Evolutionary conservation across 2,113 vertebrate genomes (phyloP).

Genomic region (Romanogobio albipinnatus): DNA sequence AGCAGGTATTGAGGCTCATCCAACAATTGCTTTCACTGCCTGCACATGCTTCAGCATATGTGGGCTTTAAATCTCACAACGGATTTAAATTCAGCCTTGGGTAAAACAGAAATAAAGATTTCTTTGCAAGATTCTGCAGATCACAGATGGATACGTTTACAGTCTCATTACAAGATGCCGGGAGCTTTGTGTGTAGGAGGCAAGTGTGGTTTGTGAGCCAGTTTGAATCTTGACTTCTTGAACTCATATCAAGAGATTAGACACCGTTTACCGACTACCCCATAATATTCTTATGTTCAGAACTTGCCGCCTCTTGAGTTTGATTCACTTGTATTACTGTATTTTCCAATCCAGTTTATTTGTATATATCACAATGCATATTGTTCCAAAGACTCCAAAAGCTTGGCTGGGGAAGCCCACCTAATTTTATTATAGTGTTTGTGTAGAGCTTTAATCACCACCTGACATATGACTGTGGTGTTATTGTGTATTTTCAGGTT

Average conservation of each 20-base stretch:
- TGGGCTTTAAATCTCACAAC: neutral
- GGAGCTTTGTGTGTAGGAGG: slow-evolving; percentile 37
- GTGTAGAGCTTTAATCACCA: neutral
- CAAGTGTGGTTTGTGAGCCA: slow-evolving; percentile 29
- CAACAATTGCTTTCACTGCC: neutral
- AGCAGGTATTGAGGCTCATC: slow-evolving; percentile 61
- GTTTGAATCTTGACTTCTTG: slow-evolving; percentile 24
- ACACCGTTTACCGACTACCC: neutral
- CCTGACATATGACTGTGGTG: neutral
- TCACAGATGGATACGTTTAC: slow-evolving; percentile 30
- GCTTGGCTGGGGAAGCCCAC: neutral
- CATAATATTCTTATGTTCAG: neutral
- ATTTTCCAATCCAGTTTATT: neutral
- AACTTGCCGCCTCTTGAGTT: neutral
- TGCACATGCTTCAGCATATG: neutral
- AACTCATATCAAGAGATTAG: slow-evolving; percentile 3
- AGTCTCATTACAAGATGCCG: slow-evolving; percentile 30
- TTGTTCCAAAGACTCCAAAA: neutral
- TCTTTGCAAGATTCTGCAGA: neutral
- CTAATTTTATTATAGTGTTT: neutral
- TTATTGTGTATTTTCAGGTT: slow-evolving; percentile 51
- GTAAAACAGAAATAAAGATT: slow-evolving; percentile 2
- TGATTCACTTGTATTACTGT: neutral
- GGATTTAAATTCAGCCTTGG: neutral
- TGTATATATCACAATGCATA: neutral